A percentile compares a stretch with the other conserved stretches of the same genome.
Evolutionary conservation across 2,797 vertebrate species (phyloP).

Genomic region (Buceros bicornis): DNA sequence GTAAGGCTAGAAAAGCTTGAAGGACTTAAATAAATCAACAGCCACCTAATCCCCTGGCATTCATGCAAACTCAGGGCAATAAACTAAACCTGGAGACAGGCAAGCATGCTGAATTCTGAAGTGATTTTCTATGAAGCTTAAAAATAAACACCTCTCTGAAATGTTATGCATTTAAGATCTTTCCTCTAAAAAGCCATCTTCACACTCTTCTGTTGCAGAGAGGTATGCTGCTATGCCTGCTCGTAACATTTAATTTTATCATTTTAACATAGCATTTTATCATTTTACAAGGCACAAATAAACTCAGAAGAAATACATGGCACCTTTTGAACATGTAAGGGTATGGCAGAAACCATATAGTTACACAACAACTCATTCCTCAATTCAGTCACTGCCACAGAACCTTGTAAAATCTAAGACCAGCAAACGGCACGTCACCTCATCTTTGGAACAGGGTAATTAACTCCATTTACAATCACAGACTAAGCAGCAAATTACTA

Average conservation of each 20-base stretch:
- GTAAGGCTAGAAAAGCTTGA: slow-evolving; percentile 43
- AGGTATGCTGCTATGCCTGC: background rate
- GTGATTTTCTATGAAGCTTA: background rate
- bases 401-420: slow-evolving; percentile 5
- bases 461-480: background rate
- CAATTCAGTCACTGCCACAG: background rate
- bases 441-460: background rate
- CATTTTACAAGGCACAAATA: slow-evolving; percentile 47
- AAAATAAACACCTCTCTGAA: slow-evolving; percentile 21
- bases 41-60: slow-evolving; percentile 23
- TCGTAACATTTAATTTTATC: background rate
- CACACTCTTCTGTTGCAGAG: background rate
- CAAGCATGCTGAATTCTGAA: background rate
- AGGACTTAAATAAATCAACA: slow-evolving; percentile 51
- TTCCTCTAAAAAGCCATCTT: background rate
- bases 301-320: background rate
- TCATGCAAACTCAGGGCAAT: background rate
- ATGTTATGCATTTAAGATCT: background rate
- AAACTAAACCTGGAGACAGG: slow-evolving; percentile 21
- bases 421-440: background rate
- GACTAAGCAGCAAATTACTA: slow-evolving; percentile 3
- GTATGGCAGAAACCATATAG: background rate
- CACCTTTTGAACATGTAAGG: background rate
- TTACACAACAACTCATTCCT: background rate
- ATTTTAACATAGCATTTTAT: background rate